Evolutionary conservation across 2,113 vertebrate species (phyloP).

Genomic region (Nycticorax nycticorax): DNA sequence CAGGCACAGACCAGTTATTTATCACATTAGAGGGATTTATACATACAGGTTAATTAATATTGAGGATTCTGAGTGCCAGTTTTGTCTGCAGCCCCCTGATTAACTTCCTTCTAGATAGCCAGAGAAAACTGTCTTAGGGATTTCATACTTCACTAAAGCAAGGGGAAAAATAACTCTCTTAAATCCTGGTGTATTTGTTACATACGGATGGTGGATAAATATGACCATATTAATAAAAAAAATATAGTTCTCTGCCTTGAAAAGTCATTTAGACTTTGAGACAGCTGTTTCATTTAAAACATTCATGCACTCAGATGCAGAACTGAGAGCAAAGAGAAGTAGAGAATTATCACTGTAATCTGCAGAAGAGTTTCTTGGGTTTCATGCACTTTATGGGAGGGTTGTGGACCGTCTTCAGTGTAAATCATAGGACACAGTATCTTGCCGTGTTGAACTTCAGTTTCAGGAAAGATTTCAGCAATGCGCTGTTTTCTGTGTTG

Average conservation of each 20-base stretch:
- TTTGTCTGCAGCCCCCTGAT: background rate
- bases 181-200: background rate
- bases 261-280: conserved; percentile 15
- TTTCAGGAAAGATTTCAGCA: background rate
- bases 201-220: background rate
- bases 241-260: background rate
- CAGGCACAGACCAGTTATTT: background rate
- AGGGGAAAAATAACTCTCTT: background rate
- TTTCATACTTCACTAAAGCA: background rate
- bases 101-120: background rate
- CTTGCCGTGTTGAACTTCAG: background rate
- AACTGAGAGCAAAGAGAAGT: background rate
- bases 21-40: background rate
- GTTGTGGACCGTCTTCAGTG: background rate
- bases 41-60: background rate
- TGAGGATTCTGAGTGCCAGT: background rate
- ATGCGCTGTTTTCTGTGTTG: background rate
- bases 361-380: background rate
- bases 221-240: background rate
- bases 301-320: background rate
- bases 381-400: background rate
- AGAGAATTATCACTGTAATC: background rate
- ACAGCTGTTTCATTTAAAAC: conserved; percentile 16
- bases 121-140: background rate
- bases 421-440: background rate